Evolutionary conservation across 2,113 vertebrate genomes (phyloP).

Genomic region (Scopus umbretta): DNA sequence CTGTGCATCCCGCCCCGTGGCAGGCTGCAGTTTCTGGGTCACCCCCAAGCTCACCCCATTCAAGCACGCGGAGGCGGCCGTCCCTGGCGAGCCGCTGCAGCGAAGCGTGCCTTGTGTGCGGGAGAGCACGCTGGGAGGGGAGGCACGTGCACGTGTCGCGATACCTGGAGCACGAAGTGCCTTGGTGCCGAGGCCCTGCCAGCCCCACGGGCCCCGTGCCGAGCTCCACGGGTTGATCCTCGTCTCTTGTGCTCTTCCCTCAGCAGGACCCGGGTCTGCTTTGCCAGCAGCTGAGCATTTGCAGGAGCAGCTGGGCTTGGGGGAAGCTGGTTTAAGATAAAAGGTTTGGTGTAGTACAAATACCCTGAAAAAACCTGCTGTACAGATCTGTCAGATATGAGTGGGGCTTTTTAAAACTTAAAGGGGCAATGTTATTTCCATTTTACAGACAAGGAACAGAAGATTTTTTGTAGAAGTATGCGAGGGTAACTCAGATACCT

Average conservation of each 20-base stretch:
- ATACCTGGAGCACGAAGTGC: background rate
- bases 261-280: fast-evolving
- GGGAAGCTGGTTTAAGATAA: background rate
- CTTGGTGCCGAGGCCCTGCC: background rate
- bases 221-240: background rate
- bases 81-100: background rate
- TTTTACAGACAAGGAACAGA: background rate
- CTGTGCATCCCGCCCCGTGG: too few species aligned
- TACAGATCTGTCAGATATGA: background rate
- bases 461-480: background rate
- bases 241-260: background rate
- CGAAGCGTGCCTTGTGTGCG: too few species aligned
- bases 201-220: too few species aligned
- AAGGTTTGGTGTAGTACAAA: background rate
- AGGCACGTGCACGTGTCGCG: too few species aligned
- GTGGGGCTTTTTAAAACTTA: background rate
- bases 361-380: background rate
- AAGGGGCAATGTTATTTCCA: background rate
- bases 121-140: too few species aligned
- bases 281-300: background rate
- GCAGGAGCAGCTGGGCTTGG: background rate
- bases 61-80: background rate
- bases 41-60: background rate
- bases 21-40: background rate
- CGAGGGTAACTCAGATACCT: background rate